Evolutionary conservation across 2,797 vertebrate species (phyloP), one percentile per base, ranked within the genome.

Genomic region (Rhinella marina): DNA sequence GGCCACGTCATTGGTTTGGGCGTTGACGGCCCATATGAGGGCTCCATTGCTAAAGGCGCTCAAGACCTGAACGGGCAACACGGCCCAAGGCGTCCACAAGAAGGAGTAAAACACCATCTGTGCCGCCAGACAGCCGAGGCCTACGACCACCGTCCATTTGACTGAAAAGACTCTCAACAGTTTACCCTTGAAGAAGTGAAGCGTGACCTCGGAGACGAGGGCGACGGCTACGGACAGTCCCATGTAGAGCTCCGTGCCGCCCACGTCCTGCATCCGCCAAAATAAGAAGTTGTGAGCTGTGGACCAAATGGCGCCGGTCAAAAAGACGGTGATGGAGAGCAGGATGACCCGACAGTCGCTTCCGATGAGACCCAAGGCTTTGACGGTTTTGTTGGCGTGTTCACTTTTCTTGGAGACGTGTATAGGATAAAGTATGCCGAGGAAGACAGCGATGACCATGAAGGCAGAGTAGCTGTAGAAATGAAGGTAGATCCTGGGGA

Each of bases 31-130:
- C 96, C 97, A 97, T 94, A 96, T 96, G 86, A 97, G 90, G 56
- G 95, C 95, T 0, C 96, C 94, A 0, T 85, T 86, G 89, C 97
- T 94, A 84, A 98, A 76, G 27, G 92, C 95, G 1, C 95, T 94
- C 77, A 98, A 77, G 5, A 92, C 17, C 93, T 98, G 97, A 50
- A 92, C 91, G 0, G 95, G 96, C 3, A 98, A 92, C 0, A 91
- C 95, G 0, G 95, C 92, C 97, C 98, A 98, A 0, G 94, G 92
- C 0, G 91, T 93, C 96, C 96, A 96, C 0, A 97, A 92, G 91
- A 97, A 96, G 17, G 97, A 97, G 85, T 95, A 97, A 87, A 96
- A 96, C 41, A 98, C 90, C 85, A 96, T 94, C 93, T 98, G 97
- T 0, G 92, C 66, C 0, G 94, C 92, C 9, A 97, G 91, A 75